Evolutionary conservation across 2,113 vertebrate species (phyloP).

Genomic region (Anser brachyrhynchus): DNA sequence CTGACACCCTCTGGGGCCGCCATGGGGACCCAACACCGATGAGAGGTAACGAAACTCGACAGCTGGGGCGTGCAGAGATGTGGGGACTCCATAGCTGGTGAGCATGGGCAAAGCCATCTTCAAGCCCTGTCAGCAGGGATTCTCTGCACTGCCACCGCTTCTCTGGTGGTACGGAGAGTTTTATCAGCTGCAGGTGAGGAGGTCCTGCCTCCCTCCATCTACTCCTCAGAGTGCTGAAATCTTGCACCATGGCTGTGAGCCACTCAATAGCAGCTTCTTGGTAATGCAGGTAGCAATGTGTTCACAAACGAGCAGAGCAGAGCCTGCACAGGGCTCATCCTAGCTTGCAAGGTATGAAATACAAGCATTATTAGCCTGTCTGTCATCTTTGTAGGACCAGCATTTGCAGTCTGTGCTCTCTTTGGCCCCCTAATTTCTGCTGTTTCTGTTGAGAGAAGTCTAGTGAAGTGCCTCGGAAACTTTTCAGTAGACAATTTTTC

Average conservation of each 20-base stretch:
- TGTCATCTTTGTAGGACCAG: background rate
- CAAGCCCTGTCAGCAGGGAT: background rate
- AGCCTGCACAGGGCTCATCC: background rate
- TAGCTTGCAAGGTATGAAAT: background rate
- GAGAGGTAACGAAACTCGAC: background rate
- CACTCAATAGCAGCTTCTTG: background rate
- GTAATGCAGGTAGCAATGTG: background rate
- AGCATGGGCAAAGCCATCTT: background rate
- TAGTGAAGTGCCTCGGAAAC: background rate
- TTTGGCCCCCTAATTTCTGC: background rate
- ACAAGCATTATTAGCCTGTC: background rate
- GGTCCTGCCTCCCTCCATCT: background rate
- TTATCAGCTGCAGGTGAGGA: background rate
- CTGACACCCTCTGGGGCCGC: background rate
- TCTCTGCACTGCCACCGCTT: background rate
- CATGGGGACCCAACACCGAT: background rate
- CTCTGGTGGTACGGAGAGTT: background rate
- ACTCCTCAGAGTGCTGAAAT: background rate
- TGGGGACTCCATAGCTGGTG: rapidly evolving
- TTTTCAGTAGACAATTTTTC: background rate
- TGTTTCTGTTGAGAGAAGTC: background rate
- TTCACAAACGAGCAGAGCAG: background rate
- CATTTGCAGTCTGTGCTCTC: background rate
- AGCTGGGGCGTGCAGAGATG: background rate
- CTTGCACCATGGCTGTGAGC: background rate